Percentiles rank a stretch among this genome's conserved stretches.
phyloP scores from a whole-genome alignment of 1,140 invertebrate genomes.

The Saccostrea glomerata region DNA sequence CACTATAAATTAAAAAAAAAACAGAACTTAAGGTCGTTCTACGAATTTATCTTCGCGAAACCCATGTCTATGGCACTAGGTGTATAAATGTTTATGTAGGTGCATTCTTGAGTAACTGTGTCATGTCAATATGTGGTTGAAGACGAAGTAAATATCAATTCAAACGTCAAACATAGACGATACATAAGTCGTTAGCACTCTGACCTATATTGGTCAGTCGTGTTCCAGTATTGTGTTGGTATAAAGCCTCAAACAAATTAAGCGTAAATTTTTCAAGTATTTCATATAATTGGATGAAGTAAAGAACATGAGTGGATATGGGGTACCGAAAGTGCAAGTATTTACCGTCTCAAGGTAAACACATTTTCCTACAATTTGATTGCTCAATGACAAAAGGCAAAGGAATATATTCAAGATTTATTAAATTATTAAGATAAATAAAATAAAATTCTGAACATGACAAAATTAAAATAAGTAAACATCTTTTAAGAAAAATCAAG shows the following conservation, averaged over 20 bases:
- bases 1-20: no score
- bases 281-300: neutral
- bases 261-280: neutral
- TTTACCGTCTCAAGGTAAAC: slow-evolving; percentile 10
- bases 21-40: no score
- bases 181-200: neutral
- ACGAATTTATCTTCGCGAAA: no score
- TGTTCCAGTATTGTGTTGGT: neutral
- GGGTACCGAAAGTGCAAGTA: neutral
- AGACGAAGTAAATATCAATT: neutral
- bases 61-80: neutral
- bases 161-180: neutral
- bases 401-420: no score
- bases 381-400: no score
- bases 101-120: neutral
- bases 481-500: no score
- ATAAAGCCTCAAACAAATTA: no score
- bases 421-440: no score
- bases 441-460: no score
- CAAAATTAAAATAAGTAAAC: no score
- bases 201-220: neutral
- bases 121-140: neutral
- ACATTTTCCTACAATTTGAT: neutral
- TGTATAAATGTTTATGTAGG: neutral
- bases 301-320: neutral